Conservation (phyloP, 2,113 vertebrate species). For the Lamprotornis superbus region DNA sequence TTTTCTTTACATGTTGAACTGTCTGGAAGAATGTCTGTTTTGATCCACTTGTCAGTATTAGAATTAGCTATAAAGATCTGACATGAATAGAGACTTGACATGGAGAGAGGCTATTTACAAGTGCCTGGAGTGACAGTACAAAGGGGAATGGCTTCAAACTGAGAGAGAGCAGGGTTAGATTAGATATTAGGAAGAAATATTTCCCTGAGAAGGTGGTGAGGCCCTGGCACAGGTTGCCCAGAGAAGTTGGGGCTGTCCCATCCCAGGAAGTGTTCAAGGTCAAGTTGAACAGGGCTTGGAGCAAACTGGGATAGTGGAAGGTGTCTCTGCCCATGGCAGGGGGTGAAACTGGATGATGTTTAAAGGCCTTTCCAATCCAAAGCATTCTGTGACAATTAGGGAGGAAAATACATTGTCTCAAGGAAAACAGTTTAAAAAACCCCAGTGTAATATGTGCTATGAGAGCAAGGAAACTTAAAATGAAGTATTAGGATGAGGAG, state of each 20-base stretch:
- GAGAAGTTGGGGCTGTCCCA: background rate
- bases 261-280: background rate
- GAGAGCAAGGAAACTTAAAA: background rate
- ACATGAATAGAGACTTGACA: background rate
- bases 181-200: no score
- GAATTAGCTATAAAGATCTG: background rate
- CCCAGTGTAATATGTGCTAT: background rate
- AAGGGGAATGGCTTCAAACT: background rate
- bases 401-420: background rate
- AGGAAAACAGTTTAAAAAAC: background rate
- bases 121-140: background rate
- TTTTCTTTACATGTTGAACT: background rate
- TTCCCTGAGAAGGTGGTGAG: no score
- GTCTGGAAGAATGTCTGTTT: background rate
- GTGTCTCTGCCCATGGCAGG: background rate
- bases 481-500: background rate
- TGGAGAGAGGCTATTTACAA: background rate
- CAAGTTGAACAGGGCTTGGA: background rate
- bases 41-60: background rate
- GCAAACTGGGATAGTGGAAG: background rate
- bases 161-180: background rate
- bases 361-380: background rate
- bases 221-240: no score
- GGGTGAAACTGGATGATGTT: background rate
- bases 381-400: background rate